Percentiles rank a stretch among this genome's conserved stretches.
Conservation (phyloP, 2,797 vertebrate genomes). For the Vultur gryphus region DNA sequence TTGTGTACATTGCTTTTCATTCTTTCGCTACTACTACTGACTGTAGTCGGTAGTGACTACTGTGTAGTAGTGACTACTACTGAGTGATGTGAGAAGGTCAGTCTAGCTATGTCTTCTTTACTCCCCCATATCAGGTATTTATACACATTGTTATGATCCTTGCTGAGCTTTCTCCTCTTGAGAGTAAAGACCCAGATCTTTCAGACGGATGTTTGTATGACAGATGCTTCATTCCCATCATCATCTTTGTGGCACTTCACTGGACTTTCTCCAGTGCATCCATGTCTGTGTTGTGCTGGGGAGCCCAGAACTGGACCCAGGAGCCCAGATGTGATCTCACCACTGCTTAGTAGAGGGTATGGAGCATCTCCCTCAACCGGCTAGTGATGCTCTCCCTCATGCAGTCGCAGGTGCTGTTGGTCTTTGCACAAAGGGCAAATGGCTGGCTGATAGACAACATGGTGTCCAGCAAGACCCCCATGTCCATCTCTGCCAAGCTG, state of each 20-base stretch:
- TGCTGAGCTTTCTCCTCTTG: background rate
- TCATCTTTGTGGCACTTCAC: background rate
- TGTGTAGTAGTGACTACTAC: too few species aligned
- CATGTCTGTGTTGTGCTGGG: background rate
- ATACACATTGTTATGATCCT: background rate
- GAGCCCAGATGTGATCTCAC: background rate
- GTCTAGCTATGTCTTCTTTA: background rate
- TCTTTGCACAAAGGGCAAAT: background rate
- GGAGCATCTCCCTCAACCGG: background rate
- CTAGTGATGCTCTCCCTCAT: background rate
- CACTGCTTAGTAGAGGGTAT: background rate
- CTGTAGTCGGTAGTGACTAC: too few species aligned
- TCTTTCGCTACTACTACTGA: background rate
- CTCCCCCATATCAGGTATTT: background rate
- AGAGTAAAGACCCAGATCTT: background rate
- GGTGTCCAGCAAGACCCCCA: background rate
- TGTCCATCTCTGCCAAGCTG: background rate
- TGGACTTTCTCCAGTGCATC: background rate
- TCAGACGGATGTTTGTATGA: background rate
- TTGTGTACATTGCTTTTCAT: background rate
- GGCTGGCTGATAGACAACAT: background rate
- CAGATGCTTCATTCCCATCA: background rate
- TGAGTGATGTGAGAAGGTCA: background rate
- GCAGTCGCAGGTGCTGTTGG: background rate
- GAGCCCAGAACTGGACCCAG: background rate